Evolutionary conservation across 1,140 invertebrate genomes (phyloP).

Genomic region (Phortica variegata): DNA sequence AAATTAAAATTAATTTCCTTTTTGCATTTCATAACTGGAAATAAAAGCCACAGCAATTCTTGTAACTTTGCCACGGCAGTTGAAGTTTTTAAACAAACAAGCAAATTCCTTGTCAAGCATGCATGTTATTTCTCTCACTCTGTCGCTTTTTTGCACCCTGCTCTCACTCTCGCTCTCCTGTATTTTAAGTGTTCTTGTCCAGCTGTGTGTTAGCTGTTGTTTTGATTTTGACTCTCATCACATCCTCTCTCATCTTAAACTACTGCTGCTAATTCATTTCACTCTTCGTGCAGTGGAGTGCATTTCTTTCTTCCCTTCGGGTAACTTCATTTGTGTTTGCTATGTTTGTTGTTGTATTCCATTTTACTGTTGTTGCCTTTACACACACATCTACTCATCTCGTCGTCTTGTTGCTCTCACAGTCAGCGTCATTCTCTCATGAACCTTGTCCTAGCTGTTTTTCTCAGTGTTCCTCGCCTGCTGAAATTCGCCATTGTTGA

Average conservation of each 20-base stretch:
- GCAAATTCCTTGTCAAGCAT: slow-evolving; percentile 34
- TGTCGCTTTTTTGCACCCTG: slow-evolving; percentile 34
- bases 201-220: slow-evolving; percentile 36
- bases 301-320: slow-evolving; percentile 13
- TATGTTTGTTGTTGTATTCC: slow-evolving; percentile 27
- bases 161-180: slow-evolving; percentile 22
- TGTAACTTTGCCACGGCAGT: neutral
- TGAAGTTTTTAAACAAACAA: too few species aligned
- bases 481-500: too few species aligned
- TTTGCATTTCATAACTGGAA: too few species aligned
- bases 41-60: neutral
- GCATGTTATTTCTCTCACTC: slow-evolving; percentile 28
- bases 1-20: too few species aligned
- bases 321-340: slow-evolving; percentile 38
- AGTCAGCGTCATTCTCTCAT: slow-evolving; percentile 23
- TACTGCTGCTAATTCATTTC: too few species aligned
- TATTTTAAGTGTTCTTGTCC: slow-evolving; percentile 6
- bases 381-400: slow-evolving; percentile 6
- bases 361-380: slow-evolving; percentile 11
- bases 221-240: slow-evolving; percentile 40
- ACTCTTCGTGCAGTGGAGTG: slow-evolving; percentile 1
- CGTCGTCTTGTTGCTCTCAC: slow-evolving; percentile 16
- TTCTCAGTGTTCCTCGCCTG: too few species aligned
- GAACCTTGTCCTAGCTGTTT: slow-evolving; percentile 14
- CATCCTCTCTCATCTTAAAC: slow-evolving; percentile 16